Percentiles rank a stretch among this genome's conserved stretches.
These are phyloP conservation scores for Brachyptera risi DNA, from an alignment of 2,888 invertebrate species.

Conservation along the genomic window DNA sequence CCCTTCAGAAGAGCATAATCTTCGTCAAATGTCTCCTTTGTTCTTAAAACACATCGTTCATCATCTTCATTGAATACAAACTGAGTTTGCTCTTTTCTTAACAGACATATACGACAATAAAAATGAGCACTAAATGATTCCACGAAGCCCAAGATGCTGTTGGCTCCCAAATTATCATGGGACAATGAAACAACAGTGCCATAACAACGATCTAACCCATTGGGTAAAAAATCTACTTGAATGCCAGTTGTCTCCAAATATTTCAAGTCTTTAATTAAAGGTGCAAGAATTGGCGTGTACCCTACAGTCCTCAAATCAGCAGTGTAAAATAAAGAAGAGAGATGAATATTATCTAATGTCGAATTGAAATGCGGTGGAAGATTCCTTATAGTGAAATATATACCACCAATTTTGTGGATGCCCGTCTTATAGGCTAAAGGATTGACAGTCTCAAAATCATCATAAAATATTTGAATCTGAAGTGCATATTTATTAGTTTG, in stretches of 20 bases:
- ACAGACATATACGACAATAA: conserved; percentile 34
- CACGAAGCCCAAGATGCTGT: conserved; percentile 33
- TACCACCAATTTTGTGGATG: not conserved
- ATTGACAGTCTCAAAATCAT: conserved; percentile 32
- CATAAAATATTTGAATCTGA: conserved; percentile 27
- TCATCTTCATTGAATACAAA: not conserved
- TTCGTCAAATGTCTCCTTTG: not conserved
- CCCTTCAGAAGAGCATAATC: not conserved
- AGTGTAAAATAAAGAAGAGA: conserved; percentile 24
- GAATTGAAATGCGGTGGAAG: conserved; percentile 25
- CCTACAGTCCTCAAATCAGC: conserved; percentile 9
- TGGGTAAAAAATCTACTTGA: not conserved
- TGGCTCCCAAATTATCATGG: conserved; percentile 34
- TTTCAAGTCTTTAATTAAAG: conserved; percentile 27
- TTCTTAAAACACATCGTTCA: not conserved
- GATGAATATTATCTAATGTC: conserved; percentile 26
- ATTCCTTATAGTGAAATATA: conserved; percentile 23
- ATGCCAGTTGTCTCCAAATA: conserved; percentile 26
- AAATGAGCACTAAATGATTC: conserved; percentile 36
- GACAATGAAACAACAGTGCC: conserved; percentile 25
- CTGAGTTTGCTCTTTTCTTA: conserved; percentile 23
- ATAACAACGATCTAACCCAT: conserved; percentile 7
- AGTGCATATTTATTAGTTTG: conserved; percentile 10
- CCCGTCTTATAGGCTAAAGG: conserved; percentile 30
- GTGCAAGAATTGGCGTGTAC: conserved; percentile 21